Evolutionary conservation across 2,797 vertebrate genomes (phyloP), one percentile per base, ranked within the genome.

Genomic region (Channa striata): DNA sequence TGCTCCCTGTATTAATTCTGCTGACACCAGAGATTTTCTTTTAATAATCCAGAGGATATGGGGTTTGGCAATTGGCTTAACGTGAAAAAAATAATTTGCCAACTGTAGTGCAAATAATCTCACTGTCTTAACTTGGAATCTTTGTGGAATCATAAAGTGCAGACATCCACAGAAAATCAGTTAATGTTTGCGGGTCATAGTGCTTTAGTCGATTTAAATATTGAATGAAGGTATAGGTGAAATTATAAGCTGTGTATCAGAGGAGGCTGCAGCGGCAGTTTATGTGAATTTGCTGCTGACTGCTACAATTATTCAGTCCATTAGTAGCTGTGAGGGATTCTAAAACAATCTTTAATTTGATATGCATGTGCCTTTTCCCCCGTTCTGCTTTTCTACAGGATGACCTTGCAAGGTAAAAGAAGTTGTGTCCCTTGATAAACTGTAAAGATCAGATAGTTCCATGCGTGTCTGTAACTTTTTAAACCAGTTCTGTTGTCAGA

Each of bases 1-100:
- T 19, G 25, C 17, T 36, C 17, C 42, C 25, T 17, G 23, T 21
- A 46, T 21, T 50, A 50, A 65, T 56, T 43, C 56, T 46, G 68
- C 65, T 59, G 30, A 50, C 11, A 2, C 17, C 16, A 9, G 37
- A 8, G 30, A 25, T 25, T 60, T 33, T 25, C 46, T 60, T 56
- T 34, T 57, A 44, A 70, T 66, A 46, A 74, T 56, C 49, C 23
- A 36, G 23, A 40, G 66, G 39, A 66, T 52, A 46, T 23, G n/a
- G 20, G 19, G 11, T 47, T 40, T 60, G 16, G 20, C 44, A 36
- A 61, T 61, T 33, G 40, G 36, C 21, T 25, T 54, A 10, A 13
- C 50, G 30, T n/a, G 36, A 48, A 59, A 64, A 39, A 12, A 30
- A 30, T 4, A 30, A 30, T 4, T 30, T 30, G 37, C 37, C 10